A percentile compares a stretch with the other conserved stretches of the same genome.
phyloP scores from a whole-genome alignment of 37 sponge, comb jelly and placozoan species.

The Theonella swinhoei region DNA sequence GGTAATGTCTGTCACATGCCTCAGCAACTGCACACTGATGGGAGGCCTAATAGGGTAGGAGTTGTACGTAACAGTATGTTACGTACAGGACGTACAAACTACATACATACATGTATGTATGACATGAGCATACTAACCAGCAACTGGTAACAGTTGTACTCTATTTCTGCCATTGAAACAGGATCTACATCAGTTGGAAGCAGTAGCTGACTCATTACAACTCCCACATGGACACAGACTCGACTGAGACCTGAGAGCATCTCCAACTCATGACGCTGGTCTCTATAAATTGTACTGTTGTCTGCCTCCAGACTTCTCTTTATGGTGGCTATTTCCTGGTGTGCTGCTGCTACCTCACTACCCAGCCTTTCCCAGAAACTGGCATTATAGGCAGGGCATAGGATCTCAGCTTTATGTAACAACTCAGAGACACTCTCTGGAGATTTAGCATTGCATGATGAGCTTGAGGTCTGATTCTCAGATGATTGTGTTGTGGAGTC shows the following conservation, averaged over 20 bases:
- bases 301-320: not conserved
- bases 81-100: too few relatives aligned
- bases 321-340: not conserved
- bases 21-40: not conserved
- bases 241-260: not conserved
- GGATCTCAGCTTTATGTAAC: not conserved
- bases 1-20: not conserved
- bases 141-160: constrained; percentile 21
- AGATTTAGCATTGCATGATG: too few relatives aligned
- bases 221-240: constrained; percentile 34
- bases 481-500: not conserved
- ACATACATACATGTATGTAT: too few relatives aligned
- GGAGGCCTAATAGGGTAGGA: not conserved
- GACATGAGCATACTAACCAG: constrained; percentile 44
- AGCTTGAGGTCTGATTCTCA: not conserved
- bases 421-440: not conserved
- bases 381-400: not conserved
- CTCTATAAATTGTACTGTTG: not conserved
- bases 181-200: constrained; percentile 54
- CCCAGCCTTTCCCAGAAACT: not conserved
- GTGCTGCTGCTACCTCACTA: not conserved
- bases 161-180: constrained; percentile 10
- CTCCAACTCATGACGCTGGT: not conserved
- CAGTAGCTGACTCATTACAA: constrained; percentile 13
- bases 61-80: too few relatives aligned